Evolutionary conservation across 2,113 vertebrate species (phyloP).

Genomic region (Cyphomyrus discorhynchus): DNA sequence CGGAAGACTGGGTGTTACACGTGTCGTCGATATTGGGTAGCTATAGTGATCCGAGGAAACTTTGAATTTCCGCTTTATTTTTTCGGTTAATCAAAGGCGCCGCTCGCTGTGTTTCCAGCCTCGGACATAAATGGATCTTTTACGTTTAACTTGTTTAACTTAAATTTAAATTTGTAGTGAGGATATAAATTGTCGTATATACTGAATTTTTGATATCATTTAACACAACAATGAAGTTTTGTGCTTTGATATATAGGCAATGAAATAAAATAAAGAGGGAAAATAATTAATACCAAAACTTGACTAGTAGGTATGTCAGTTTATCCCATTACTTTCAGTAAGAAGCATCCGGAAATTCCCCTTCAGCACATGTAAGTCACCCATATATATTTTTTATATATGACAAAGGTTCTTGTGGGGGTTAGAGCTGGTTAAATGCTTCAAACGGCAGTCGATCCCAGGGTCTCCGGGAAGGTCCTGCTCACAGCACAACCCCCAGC

Average conservation of each 20-base stretch:
- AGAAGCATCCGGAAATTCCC: not conserved
- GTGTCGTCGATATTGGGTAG: not conserved
- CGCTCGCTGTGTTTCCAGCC: not conserved
- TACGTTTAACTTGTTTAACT: not conserved
- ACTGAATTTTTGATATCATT: not conserved
- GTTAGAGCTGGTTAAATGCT: not conserved
- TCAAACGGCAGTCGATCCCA: not conserved
- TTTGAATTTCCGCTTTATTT: not conserved
- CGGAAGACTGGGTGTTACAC: not conserved
- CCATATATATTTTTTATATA: not conserved
- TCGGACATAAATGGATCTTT: not conserved
- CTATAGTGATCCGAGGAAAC: not conserved
- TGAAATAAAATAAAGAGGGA: not conserved
- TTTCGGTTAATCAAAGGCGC: not conserved
- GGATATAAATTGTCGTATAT: not conserved
- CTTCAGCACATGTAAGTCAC: not conserved
- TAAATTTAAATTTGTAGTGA: not conserved
- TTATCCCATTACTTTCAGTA: not conserved
- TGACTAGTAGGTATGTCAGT: not conserved
- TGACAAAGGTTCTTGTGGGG: not conserved
- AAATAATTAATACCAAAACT: not conserved
- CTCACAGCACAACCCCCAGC: not conserved
- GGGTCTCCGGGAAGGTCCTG: not conserved
- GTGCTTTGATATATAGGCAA: not conserved
- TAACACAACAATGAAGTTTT: not conserved